Evolutionary conservation across 2,113 vertebrate species (phyloP), one percentile per base, ranked within the genome.

Genomic region (Hydrolagus affinis): DNA sequence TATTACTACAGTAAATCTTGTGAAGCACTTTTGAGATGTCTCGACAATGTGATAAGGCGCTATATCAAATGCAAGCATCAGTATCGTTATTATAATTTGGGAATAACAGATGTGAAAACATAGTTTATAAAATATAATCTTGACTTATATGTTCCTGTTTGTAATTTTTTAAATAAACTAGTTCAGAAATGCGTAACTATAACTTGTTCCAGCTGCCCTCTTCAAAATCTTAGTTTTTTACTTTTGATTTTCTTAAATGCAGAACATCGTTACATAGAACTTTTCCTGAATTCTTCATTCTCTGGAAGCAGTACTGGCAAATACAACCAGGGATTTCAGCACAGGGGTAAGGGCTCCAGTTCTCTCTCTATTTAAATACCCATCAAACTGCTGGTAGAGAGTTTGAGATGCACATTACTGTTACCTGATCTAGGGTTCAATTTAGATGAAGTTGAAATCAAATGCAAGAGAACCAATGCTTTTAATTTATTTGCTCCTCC

Each of bases 241-340:
- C 32, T 0, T 77, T 32, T 57, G 11, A 86, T 21, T 64, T 3
- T 30, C 59, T 76, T 80, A 11, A 88, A 12, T 78, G 78, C 86
- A 99, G 98, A 95, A 4, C 88, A 91, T 78, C 86, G 94, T 80
- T 95, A 95, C 88, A 88, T 99, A 11, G 93, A 98, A 85, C 88
- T 99, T 75, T 96, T 95, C 88, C 93, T 98, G 89, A 97, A 97
- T 64, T 92, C 95, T 25, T 91, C 89, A 4, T 83, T 60, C 17
- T 64, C 78, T 12, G 78, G 78, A 10, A 83, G 64, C 11, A 66
- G 0, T 10, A 19, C 8, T 17, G 4, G 25, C 19, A 25, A 83
- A 4, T 66, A 19, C n/a, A 62, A 66, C 62, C 78, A 83, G 19
- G 78, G 78, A 32, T 30, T 15, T 64, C 60, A 66, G 11, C 23